Evolutionary conservation across 2,113 vertebrate species (phyloP), one percentile per base, ranked within the genome.

Genomic region (Neodontobutis hainanensis): DNA sequence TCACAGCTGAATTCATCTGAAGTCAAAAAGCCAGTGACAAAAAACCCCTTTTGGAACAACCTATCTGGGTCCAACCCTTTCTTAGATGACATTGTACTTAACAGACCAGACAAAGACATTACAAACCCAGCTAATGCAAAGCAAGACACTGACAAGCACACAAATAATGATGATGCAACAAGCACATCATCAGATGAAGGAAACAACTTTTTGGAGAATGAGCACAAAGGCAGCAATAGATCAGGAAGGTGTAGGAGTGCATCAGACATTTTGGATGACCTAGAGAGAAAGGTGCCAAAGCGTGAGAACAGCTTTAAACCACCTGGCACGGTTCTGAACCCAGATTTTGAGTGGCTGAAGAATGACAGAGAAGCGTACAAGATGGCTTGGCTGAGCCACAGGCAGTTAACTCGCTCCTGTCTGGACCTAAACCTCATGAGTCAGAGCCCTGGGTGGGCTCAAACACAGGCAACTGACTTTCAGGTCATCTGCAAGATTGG

Each of bases 381-480:
- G 82, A 94, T 95, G 93, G 96, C 96, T 65, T 99, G 97, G 97
- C 63, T 99, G 84, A 98, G 93, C 85, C 96, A 96, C 58, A 91
- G 95, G 42, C 96, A 98, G 65, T 88, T 99, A 10, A 95, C 96
- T 0, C 91, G 95, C 3, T 98, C 97, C 19, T 98, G 96, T 60
- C 72, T 98, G 56, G 94, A 98, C 89, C 89, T 98, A 61, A 94
- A 95, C 67, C 82, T 92, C 61, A 94, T 96, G 69, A 95, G 93
- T 75, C 95, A 95, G 56, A 97, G 94, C 75, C 95, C 90, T 3
- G 97, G 97, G 11, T 99, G 97, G 97, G 94, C 95, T 63, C 97
- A 99, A 88, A 99, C 96, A 0, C 97, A 99, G 85, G 93, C 94
- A 59, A 90, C 94, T 5, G 94, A 95, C 70, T 93, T 91, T 40